These are phyloP conservation scores for Delia radicum DNA, from an alignment of 1,140 invertebrate genomes.

Conservation along the genomic window DNA sequence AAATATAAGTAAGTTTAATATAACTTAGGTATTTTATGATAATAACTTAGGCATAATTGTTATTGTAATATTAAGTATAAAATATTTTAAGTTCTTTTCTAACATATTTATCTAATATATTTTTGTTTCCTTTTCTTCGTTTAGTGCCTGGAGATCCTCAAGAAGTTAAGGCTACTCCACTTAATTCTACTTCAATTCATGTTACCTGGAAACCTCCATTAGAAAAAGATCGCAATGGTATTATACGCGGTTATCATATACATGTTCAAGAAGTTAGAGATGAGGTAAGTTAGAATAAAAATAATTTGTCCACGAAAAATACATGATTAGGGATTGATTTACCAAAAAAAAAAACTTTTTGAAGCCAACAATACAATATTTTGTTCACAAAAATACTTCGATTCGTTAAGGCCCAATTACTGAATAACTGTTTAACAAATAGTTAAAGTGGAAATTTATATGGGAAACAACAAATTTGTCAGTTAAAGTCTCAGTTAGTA, in stretches of 20 bases:
- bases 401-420: too few species aligned
- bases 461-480: too few species aligned
- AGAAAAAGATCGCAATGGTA: slow-evolving; percentile 90
- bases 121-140: slow-evolving; percentile 52
- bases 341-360: too few species aligned
- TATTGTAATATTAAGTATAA: slow-evolving; percentile 41
- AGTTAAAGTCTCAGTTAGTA: too few species aligned
- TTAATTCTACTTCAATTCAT: slow-evolving; percentile 91
- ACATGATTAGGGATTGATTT: too few species aligned
- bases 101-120: background rate
- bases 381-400: too few species aligned
- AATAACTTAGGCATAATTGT: slow-evolving; percentile 3
- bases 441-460: too few species aligned
- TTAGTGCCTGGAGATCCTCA: slow-evolving; percentile 95
- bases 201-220: slow-evolving; percentile 90
- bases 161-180: slow-evolving; percentile 78
- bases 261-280: slow-evolving; percentile 89
- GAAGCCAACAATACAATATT: too few species aligned
- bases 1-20: slow-evolving; percentile 26
- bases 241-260: slow-evolving; percentile 94
- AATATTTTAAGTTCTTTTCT: slow-evolving; percentile 43
- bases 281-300: slow-evolving; percentile 64
- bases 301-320: too few species aligned
- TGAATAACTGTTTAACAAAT: too few species aligned
- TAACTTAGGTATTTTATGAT: slow-evolving; percentile 29